Conservation (phyloP, 2,113 vertebrate species). For the Chrysemys picta region DNA sequence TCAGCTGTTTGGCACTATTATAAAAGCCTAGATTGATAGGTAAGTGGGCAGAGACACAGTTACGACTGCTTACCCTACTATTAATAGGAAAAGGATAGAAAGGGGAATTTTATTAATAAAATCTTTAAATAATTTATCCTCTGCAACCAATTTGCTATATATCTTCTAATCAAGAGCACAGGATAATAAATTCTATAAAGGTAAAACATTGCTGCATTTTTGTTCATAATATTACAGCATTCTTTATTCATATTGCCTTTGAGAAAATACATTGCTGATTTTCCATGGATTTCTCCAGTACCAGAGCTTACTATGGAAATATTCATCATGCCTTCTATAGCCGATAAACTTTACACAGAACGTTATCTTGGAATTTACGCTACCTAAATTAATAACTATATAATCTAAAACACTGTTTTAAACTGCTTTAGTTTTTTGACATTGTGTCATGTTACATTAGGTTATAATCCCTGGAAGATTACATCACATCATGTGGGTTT, state of each 20-base stretch:
- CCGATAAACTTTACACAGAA: slow-evolving; percentile 14
- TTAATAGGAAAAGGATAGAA: not conserved
- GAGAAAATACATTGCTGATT: not conserved
- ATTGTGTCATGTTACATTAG: slow-evolving; percentile 54
- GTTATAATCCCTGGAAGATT: slow-evolving; percentile 38
- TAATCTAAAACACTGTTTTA: slow-evolving; percentile 53
- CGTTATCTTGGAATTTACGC: slow-evolving; percentile 32
- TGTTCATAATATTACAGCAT: not conserved
- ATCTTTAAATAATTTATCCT: not conserved
- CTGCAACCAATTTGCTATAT: not conserved
- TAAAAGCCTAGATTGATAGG: not conserved
- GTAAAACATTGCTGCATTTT: not conserved
- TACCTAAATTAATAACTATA: slow-evolving; percentile 45
- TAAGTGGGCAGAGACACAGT: not conserved
- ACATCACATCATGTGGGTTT: slow-evolving; percentile 21
- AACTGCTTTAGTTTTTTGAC: slow-evolving; percentile 52
- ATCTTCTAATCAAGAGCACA: not conserved
- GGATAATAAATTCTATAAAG: not conserved
- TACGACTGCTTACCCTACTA: not conserved
- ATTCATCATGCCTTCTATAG: not conserved
- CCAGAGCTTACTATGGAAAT: slow-evolving; percentile 17
- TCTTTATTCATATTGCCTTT: not conserved
- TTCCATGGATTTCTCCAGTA: slow-evolving; percentile 8
- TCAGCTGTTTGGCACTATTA: not conserved
- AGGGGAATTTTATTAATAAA: not conserved